phyloP scores from a whole-genome alignment of 1,140 invertebrate species.

The Teleogryllus occipitalis region DNA sequence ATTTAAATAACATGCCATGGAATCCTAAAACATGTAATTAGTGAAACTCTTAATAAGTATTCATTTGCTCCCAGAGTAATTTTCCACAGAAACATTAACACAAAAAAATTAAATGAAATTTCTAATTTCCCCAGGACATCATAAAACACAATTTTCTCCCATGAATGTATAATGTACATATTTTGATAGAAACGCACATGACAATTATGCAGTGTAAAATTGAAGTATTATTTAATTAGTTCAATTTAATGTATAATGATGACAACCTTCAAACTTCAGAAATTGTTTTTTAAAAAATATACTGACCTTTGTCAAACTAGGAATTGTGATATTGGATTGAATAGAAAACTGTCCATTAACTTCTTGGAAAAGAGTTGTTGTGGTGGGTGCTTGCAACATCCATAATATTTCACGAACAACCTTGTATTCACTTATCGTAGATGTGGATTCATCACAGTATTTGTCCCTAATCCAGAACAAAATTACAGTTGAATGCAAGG shows the following conservation, averaged over 20 bases:
- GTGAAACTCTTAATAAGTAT: not conserved
- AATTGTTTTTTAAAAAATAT: not conserved
- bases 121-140: not conserved
- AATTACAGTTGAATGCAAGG: not conserved
- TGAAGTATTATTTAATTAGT: not conserved
- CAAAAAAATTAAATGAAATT: conserved; percentile 13
- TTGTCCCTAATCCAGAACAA: not conserved
- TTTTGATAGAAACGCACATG: not conserved
- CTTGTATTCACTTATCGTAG: conserved; percentile 37
- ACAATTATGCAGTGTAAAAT: not conserved
- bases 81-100: conserved; percentile 13
- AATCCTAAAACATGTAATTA: not conserved
- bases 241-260: not conserved
- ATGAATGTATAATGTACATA: not conserved
- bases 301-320: conserved; percentile 35
- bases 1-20: not conserved
- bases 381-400: conserved; percentile 35
- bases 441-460: conserved; percentile 13
- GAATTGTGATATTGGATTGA: conserved; percentile 34
- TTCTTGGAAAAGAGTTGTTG: conserved; percentile 34
- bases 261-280: not conserved
- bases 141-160: not conserved
- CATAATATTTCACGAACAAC: conserved; percentile 37
- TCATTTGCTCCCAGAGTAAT: not conserved
- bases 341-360: conserved; percentile 30